A percentile compares a stretch with the other conserved stretches of the same genome.
These are phyloP conservation scores for Diarsia brunnea DNA, from an alignment of 2,888 invertebrate genomes.

Conservation along the genomic window DNA sequence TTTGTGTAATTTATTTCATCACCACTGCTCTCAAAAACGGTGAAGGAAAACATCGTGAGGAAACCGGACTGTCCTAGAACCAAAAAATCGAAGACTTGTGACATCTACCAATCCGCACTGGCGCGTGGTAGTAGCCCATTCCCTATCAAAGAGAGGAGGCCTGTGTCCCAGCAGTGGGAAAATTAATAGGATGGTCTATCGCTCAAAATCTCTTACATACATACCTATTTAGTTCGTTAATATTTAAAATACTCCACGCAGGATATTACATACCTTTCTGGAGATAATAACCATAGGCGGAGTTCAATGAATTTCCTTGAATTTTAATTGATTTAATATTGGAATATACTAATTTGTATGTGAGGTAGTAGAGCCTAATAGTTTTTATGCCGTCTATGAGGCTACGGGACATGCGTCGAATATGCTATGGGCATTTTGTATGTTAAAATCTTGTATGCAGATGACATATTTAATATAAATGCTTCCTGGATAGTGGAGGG, in stretches of 20 bases:
- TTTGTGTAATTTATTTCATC: no score
- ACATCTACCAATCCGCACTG: no score
- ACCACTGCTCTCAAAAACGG: no score
- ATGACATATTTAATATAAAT: slow-evolving; percentile 47
- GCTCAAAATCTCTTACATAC: no score
- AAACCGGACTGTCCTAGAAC: no score
- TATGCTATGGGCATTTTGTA: slow-evolving; percentile 63
- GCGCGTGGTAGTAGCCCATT: no score
- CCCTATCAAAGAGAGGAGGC: no score
- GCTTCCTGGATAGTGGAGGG: slow-evolving; percentile 59
- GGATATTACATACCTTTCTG: slow-evolving; percentile 35
- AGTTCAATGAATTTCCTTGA: slow-evolving; percentile 69
- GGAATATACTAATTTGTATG: slow-evolving; percentile 66
- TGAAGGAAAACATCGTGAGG: no score
- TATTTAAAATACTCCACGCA: slow-evolving; percentile 18
- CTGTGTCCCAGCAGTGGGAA: no score
- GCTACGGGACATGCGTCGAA: slow-evolving; percentile 53
- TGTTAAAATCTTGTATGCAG: slow-evolving; percentile 53
- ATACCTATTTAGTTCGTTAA: background rate
- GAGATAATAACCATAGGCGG: slow-evolving; percentile 35
- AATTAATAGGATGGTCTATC: no score
- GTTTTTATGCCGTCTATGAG: slow-evolving; percentile 63
- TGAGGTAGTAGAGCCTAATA: slow-evolving; percentile 46
- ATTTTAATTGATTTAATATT: slow-evolving; percentile 62
- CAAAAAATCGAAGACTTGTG: no score